Conservation (phyloP, 1,140 invertebrate genomes). For the Aphelenchoides besseyi region DNA sequence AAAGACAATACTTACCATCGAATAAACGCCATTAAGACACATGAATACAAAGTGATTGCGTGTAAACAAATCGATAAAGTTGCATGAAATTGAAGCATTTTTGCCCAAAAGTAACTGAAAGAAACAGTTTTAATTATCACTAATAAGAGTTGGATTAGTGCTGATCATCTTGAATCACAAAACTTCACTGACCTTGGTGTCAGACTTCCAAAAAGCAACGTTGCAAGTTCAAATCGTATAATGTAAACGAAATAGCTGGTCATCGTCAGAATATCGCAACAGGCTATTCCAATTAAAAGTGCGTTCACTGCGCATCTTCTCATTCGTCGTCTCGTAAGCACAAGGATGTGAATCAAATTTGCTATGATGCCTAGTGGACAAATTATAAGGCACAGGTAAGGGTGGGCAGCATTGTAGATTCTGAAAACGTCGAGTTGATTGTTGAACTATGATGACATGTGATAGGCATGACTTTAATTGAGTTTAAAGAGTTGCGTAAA, state of each 20-base stretch:
- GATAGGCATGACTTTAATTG: background rate
- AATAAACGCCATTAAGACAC: constrained; percentile 52
- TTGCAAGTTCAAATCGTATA: constrained; percentile 47
- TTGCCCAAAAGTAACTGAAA: constrained; percentile 52
- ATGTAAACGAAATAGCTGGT: constrained; percentile 50
- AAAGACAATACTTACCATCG: too few species aligned
- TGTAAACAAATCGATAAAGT: constrained; percentile 48
- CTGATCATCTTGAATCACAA: background rate
- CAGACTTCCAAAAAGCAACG: constrained; percentile 21
- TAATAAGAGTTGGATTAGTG: constrained; percentile 7
- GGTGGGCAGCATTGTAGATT: constrained; percentile 45
- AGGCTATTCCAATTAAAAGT: constrained; percentile 43
- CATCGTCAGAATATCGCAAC: constrained; percentile 47
- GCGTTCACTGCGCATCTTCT: constrained; percentile 46
- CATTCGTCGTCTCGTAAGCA: constrained; percentile 50
- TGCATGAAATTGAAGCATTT: constrained; percentile 44
- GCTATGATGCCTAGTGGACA: constrained; percentile 52
- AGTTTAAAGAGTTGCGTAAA: constrained; percentile 1
- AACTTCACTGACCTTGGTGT: background rate
- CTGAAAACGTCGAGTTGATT: constrained; percentile 31
- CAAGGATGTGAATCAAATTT: constrained; percentile 51
- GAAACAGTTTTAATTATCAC: too few species aligned
- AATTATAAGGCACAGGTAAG: constrained; percentile 46
- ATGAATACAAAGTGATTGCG: constrained; percentile 50
- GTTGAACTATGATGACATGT: background rate